Evolutionary conservation across 2,113 vertebrate genomes (phyloP), one percentile per base, ranked within the genome.

Genomic region (Catagonus wagneri): DNA sequence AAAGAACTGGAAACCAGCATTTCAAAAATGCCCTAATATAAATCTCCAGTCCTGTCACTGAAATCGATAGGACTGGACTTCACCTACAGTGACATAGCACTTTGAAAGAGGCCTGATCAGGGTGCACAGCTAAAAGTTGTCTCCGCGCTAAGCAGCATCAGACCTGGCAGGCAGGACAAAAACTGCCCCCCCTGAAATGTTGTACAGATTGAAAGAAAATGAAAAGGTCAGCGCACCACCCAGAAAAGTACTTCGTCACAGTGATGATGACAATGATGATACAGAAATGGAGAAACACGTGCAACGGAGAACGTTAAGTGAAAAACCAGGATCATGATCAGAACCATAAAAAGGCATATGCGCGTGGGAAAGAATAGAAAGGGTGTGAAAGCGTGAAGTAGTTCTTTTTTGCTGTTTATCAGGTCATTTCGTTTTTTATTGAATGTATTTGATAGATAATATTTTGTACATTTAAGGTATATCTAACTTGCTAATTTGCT

Each of bases 1-100:
- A 96, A 97, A 96, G 76, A 88, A 96, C 71, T 92, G 54, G 93
- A 96, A 97, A 96, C 76, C 71, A 94, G 68, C 92, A 92, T 92
- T 96, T 95, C 90, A 78, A 76, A 96, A 95, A 96, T 76, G 71
- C 71, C 84, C 90, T 76, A 88, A 95, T 90, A 97, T 36, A 96
- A 87, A 90, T 95, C 87, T 83, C 52, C 27, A 86, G 94, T 90
- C 94, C 83, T 92, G 89, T 88, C 80, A 93, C 75, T 88, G 94
- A 94, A 97, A 96, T 76, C 75, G 84, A 94, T 90, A 84, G 27
- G 54, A 68, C 13, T 95, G 96, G 94, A 96, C 97, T 95, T 90
- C 89, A 93, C 27, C 84, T 25, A 56, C 60, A 78, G 66, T 56
- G 87, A 96, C 87, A 96, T 60, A 60, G 50, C 39, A 50, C 69